Evolutionary conservation across 2,888 invertebrate genomes (phyloP), one percentile per base, ranked within the genome.

Genomic region (Timema cristinae): DNA sequence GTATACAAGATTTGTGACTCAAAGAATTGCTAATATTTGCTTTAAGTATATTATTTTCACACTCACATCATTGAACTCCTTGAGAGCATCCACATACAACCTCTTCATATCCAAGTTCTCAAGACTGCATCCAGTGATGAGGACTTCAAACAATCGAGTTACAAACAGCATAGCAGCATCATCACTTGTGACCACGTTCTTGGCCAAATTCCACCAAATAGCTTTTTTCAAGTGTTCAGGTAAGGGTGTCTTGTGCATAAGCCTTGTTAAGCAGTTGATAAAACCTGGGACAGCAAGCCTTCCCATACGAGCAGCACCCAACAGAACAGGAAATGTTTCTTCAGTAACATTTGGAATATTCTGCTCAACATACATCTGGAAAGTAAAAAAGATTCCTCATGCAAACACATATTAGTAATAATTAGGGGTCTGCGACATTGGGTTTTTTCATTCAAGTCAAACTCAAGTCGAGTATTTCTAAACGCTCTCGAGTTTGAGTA

Each of bases 271-370:
- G 73, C 88, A 85, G 75, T 86, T 84, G 56, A 87, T 83, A 77
- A 87, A 85, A 0, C 86, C 82, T 79, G 86, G 84, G 75, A 89
- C 82, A 0, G 88, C 82, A 75, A 89, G 85, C 75, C 82, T 82
- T 66, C 86, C 82, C 54, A 81, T 80, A 61, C 79, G 82, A 5
- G 85, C 82, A 13, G 79, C 75, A 74, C 79, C 80, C 50, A 63
- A 48, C 7, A 63, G 11, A 32, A 63, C 32, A 48, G 63, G 63
- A 48, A 63, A 63, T 5, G 63, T 47, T 13, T 8, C 48, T 47
- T 48, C 63, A 13, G 32, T 47, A 32, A 63, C 32, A 63, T 47
- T 11, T 48, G n/a, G 47, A 32, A 13, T 6, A 13, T 13, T 6
- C 47, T 63, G 11, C n/a, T 63, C 63, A 32, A 63, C 63, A 32